Conservation (phyloP, 2,888 invertebrate genomes). For the Epistrophe eligans region DNA sequence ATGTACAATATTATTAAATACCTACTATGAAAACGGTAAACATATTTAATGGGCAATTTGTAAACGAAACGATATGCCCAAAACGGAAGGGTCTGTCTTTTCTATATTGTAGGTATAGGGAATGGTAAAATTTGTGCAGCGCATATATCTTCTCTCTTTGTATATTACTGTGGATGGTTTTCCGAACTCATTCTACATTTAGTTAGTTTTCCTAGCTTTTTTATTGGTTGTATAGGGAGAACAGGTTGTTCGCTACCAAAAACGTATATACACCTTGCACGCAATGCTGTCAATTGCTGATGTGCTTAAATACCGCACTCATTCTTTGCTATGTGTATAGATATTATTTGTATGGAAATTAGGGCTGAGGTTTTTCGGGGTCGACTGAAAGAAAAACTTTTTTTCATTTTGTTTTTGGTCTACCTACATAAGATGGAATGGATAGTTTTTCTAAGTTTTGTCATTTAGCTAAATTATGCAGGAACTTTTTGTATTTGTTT, state of each 20-base stretch:
- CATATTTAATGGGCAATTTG: conserved; percentile 82
- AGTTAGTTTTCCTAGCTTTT: conserved; percentile 51
- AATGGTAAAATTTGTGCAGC: conserved; percentile 45
- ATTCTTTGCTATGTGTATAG: conserved; percentile 13
- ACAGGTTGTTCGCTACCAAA: conserved; percentile 70
- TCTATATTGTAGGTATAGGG: conserved; percentile 9
- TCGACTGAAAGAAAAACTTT: conserved; percentile 31
- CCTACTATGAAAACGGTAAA: conserved; percentile 77
- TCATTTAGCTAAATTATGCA: conserved; percentile 10
- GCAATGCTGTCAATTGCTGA: conserved; percentile 70
- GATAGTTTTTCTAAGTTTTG: conserved; percentile 17
- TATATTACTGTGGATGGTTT: conserved; percentile 65
- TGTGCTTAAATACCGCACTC: conserved; percentile 49
- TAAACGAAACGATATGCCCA: conserved; percentile 75
- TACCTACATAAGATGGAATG: not conserved
- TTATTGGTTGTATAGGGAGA: conserved; percentile 63
- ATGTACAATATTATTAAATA: conserved; percentile 62
- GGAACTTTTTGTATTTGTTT: not conserved
- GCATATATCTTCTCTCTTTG: not conserved
- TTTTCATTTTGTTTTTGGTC: not conserved
- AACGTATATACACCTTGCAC: conserved; percentile 72
- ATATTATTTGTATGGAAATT: conserved; percentile 38
- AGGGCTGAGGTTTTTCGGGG: conserved; percentile 55
- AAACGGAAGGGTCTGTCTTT: conserved; percentile 50
- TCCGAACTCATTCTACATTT: conserved; percentile 48